phyloP scores from a whole-genome alignment of 2,888 invertebrate genomes.

The Periphyllus acericola region DNA sequence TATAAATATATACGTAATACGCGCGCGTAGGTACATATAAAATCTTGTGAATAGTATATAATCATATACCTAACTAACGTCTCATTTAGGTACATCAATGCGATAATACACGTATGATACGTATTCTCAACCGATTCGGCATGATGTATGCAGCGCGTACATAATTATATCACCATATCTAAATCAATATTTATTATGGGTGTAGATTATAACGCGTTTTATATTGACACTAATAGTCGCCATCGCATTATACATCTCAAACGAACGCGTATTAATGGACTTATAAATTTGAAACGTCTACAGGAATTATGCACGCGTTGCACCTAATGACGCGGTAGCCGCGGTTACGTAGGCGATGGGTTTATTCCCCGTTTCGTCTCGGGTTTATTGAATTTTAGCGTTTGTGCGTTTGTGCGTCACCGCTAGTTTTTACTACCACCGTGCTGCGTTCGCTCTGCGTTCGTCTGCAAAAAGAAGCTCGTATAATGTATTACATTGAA shows the following conservation, averaged over 20 bases:
- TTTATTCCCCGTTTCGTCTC: neutral
- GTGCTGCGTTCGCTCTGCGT: neutral
- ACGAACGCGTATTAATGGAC: neutral
- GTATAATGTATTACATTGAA: neutral
- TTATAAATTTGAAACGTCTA: neutral
- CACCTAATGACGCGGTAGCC: neutral
- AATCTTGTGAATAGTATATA: no score
- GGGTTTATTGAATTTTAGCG: neutral
- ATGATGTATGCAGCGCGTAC: no score
- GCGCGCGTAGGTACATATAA: no score
- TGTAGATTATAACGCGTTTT: neutral
- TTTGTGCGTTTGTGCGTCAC: neutral
- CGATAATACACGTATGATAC: no score
- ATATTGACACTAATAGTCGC: neutral
- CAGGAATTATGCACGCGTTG: neutral
- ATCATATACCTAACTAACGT: no score
- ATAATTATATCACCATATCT: no score
- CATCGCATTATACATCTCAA: neutral
- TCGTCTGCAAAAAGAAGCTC: slow-evolving; percentile 30
- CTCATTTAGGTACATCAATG: no score
- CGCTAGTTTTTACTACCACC: slow-evolving; percentile 6
- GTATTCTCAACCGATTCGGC: no score
- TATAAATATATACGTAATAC: no score
- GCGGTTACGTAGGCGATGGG: neutral
- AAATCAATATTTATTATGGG: neutral